Base-by-base conservation (phyloP, 2,113 vertebrate species). In the Oxygymnocypris stewartii region DNA sequence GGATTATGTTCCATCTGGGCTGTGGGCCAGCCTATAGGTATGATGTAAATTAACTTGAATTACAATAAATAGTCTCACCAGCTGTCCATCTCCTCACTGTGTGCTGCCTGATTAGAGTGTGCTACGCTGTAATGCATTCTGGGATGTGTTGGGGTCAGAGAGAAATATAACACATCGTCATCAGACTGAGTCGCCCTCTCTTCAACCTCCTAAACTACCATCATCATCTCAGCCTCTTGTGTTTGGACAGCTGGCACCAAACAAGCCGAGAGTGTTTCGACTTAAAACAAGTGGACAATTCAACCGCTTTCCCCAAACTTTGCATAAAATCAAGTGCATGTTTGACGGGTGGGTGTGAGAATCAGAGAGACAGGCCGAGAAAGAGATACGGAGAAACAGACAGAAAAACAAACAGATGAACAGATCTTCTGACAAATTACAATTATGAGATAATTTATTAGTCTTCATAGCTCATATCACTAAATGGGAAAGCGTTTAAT, bases 241-340 rank as follows among this genome's bases (percentile, higher is more conserved):
- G 92, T 93, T 95, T 95, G 92, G 92, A 94, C 94, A 95, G 93
- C 92, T 94, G 93, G 78, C 80, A 88, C 75, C 90, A 91, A 93
- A 93, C 88, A 90, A 92, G 85, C 84, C 61, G 88, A 89, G 86
- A 90, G 90, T 84, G 86, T 88, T 92, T 88, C 13, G 44, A 84
- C 74, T 83, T 89, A 84, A 92, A 93, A 93, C 90, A 92, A 94
- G 90, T 88, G 84, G 90, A 93, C 91, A 31, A 90, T 91, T 94
- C 88, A 92, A 82, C 40, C 1, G 7, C 63, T 88, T 86, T 87
- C 57, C 59, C 90, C 84, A 91, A 91, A 71, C 82, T 90, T 93
- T 93, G 89, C 85, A 82, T 89, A 79, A 92, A 92, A 91, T 90
- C 89, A 87, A 89, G 73, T 54, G 28, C 28, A 31, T 31, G 75